Conservation (phyloP, 2,888 invertebrate species). For the Watsonalla binaria region DNA sequence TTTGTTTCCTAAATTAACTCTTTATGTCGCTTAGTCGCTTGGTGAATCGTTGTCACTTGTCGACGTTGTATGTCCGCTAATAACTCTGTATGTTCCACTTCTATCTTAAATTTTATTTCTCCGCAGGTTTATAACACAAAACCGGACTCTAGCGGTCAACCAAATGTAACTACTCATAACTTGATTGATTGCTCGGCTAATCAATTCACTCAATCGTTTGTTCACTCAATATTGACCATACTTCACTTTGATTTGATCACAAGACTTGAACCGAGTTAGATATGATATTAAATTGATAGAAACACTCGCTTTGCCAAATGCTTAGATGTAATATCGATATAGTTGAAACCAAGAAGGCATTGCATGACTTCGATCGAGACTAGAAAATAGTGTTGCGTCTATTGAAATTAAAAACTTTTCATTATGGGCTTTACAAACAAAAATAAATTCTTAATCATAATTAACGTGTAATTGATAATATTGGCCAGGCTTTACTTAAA, state of each 20-base stretch:
- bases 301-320: conserved; percentile 60
- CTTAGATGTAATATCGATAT: conserved; percentile 50
- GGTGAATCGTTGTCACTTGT: conserved; percentile 53
- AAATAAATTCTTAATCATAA: conserved; percentile 20
- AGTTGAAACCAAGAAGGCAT: conserved; percentile 34
- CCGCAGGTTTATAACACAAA: conserved; percentile 80
- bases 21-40: conserved; percentile 58
- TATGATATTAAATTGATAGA: conserved; percentile 47
- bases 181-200: conserved; percentile 70
- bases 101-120: conserved; percentile 75
- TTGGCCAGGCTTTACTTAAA: conserved; percentile 46
- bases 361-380: conserved; percentile 57
- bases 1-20: conserved; percentile 43
- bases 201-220: conserved; percentile 67
- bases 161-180: conserved; percentile 76
- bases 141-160: conserved; percentile 78
- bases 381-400: conserved; percentile 11
- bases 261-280: conserved; percentile 56
- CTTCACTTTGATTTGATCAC: conserved; percentile 70
- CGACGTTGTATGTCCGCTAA: conserved; percentile 52
- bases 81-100: conserved; percentile 59
- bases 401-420: conserved; percentile 51
- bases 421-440: conserved; percentile 52
- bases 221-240: conserved; percentile 70
- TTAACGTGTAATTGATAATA: conserved; percentile 14